Evolutionary conservation across 2,797 vertebrate genomes (phyloP).

Genomic region (Eremophila alpestris): DNA sequence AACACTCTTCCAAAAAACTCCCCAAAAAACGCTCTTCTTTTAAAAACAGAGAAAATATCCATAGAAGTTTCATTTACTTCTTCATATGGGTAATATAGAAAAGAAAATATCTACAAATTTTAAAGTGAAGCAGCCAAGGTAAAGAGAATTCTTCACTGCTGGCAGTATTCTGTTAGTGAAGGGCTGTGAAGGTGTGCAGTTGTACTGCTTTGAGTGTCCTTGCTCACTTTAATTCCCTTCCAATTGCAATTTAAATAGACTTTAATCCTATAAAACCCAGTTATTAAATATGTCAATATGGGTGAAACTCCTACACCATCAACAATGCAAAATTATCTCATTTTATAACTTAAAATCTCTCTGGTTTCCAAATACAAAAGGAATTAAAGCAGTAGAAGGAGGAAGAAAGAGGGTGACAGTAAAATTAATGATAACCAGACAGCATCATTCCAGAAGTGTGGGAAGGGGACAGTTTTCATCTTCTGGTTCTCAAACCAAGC

Average conservation of each 20-base stretch:
- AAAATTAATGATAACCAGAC: neutral
- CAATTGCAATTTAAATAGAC: neutral
- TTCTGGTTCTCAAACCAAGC: neutral
- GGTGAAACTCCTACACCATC: neutral
- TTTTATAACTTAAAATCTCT: neutral
- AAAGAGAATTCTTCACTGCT: neutral
- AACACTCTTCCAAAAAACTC: no score
- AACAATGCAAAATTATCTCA: neutral
- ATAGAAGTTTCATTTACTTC: neutral
- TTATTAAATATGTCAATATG: neutral
- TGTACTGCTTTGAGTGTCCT: neutral
- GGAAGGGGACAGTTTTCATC: neutral
- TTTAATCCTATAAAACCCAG: neutral
- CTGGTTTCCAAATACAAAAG: neutral
- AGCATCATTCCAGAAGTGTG: neutral
- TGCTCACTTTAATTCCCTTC: neutral
- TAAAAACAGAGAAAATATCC: neutral
- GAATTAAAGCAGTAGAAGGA: neutral
- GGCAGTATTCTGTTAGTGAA: neutral
- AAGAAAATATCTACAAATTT: constrained; percentile 10
- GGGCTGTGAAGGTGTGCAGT: neutral
- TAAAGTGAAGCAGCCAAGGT: neutral
- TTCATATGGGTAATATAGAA: neutral
- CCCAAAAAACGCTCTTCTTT: neutral
- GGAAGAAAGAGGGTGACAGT: constrained; percentile 6